Evolutionary conservation across 1,140 invertebrate genomes (phyloP).

Genomic region (Eurosta solidaginis): DNA sequence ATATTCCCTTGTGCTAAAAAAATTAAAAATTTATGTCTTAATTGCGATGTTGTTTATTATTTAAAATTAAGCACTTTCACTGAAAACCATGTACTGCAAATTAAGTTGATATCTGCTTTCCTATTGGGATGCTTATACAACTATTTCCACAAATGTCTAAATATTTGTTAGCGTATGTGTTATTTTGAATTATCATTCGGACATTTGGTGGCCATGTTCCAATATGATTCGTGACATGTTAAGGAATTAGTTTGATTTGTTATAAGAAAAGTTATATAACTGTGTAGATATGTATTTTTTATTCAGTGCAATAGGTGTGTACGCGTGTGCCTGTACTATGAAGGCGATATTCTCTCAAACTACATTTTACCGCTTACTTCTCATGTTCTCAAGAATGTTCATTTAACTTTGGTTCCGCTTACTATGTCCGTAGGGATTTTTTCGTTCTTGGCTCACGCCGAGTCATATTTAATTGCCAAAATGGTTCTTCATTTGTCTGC

Average conservation of each 20-base stretch:
- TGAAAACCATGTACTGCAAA: too few species aligned
- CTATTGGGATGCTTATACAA: too few species aligned
- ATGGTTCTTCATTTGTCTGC: background rate
- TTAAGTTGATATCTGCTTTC: too few species aligned
- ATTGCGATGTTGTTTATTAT: too few species aligned
- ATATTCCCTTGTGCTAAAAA: too few species aligned
- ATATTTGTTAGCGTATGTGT: background rate
- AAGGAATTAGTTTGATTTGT: constrained; percentile 44
- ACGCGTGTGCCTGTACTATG: background rate
- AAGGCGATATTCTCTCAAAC: constrained; percentile 1
- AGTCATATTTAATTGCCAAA: constrained; percentile 28
- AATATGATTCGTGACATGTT: constrained; percentile 60
- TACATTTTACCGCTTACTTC: background rate
- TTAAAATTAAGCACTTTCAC: too few species aligned
- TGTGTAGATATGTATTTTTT: background rate
- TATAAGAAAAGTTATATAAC: background rate
- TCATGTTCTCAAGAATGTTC: background rate
- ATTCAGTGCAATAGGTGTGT: background rate
- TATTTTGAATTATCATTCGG: constrained; percentile 21
- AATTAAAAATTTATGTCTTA: too few species aligned
- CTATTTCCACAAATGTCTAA: background rate
- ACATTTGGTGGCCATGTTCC: constrained; percentile 44
- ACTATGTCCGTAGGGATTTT: too few species aligned
- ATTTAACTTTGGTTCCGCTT: background rate
- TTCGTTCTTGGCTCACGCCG: constrained; percentile 3